Base-by-base conservation (phyloP, 2,888 invertebrate genomes). In the Nebria brevicollis region DNA sequence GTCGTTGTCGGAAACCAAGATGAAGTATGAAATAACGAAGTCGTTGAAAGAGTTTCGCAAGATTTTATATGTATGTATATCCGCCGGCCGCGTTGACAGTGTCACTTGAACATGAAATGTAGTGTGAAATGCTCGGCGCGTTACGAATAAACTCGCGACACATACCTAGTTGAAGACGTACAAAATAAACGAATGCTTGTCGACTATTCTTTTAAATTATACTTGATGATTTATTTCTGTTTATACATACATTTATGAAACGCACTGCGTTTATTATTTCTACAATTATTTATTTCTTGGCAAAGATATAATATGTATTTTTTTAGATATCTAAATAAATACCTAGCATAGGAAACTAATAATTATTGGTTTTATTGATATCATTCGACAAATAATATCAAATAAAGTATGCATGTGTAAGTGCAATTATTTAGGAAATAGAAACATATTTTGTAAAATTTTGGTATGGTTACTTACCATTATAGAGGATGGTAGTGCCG, bases 401-500 rank as follows among this genome's bases (percentile, higher is more conserved):
- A 4, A 34, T 34, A 34, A 34, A 34, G 1, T 34, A 34, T 34
- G 34, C 5, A 34, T 34, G 34, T 34, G 5, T 34, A 34, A 4
- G 34, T 34, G 20, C 20, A 20, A 1, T 20, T 20, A 20, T 34
- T 34, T 4, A 34, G 34, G 1, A 34, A 34, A 34, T 34, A 34
- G 34, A 20, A 20, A 20, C 20, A 20, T 20, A 20, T 20, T 20
- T 20, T 20, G 1, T 20, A 1, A 20, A 20, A 20, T 20, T 20
- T 20, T 20, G 1, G 20, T 20, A 1, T 20, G 20, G 20, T 20
- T 20, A 90, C 93, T 92, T 89, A 95, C 95, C 94, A 90, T 94
- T 95, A 89, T 95, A 95, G 86, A 94, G 92, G 88, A 94, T 92
- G 86, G 94, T 94, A 86, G 94, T 94, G 88, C 91, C 94, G 90